These are phyloP conservation scores for Tortricodes alternella DNA, from an alignment of 2,888 invertebrate genomes.

Conservation along the genomic window DNA sequence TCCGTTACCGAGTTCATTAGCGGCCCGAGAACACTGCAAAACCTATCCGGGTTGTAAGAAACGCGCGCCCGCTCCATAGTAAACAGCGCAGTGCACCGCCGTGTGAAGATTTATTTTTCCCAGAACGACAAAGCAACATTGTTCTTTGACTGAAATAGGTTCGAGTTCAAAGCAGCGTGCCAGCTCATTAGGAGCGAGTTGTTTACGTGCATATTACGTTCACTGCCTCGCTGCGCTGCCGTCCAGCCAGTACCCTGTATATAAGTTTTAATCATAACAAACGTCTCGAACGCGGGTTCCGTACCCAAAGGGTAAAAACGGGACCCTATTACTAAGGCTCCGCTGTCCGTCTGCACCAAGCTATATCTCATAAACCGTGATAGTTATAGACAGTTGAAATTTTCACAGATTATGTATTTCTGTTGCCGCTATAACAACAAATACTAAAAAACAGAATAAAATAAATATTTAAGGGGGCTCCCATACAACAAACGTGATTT, in stretches of 20 bases:
- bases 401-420: no score
- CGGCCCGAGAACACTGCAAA: slow-evolving; percentile 38
- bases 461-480: no score
- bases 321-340: no score
- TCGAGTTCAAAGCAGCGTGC: slow-evolving; percentile 65
- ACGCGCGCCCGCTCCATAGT: slow-evolving; percentile 62
- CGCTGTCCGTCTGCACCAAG: no score
- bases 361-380: no score
- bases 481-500: no score
- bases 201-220: slow-evolving; percentile 47
- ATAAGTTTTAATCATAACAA: neutral
- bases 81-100: slow-evolving; percentile 49
- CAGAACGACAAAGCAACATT: slow-evolving; percentile 72
- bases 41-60: slow-evolving; percentile 50
- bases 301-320: no score
- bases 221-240: slow-evolving; percentile 34
- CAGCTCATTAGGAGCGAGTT: slow-evolving; percentile 59
- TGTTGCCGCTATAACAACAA: no score
- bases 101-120: slow-evolving; percentile 71
- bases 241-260: neutral
- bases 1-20: slow-evolving; percentile 22
- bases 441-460: no score
- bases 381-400: no score
- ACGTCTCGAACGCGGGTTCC: no score
- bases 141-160: slow-evolving; percentile 66